Evolutionary conservation across 2,797 vertebrate species (phyloP).

Genomic region (Lagocephalus sceleratus): DNA sequence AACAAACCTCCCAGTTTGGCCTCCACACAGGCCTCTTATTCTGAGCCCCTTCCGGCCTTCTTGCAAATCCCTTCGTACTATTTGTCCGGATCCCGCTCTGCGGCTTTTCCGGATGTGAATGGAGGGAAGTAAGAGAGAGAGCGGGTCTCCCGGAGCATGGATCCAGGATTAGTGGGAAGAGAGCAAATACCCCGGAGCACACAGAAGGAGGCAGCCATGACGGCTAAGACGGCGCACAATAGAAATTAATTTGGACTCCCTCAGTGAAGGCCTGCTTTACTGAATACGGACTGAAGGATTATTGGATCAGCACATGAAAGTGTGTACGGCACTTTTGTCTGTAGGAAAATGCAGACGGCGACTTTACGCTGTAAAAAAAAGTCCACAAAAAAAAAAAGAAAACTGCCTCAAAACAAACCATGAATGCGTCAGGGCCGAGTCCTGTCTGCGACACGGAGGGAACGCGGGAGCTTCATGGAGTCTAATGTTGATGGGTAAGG

Average conservation of each 20-base stretch:
- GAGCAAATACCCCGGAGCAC: slow-evolving; percentile 51
- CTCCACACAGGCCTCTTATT: slow-evolving; percentile 55
- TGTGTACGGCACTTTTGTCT: slow-evolving; percentile 8
- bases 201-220: slow-evolving; percentile 42
- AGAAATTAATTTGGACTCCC: slow-evolving; percentile 64
- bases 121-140: slow-evolving; percentile 38
- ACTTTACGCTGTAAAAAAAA: slow-evolving; percentile 16
- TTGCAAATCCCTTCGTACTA: slow-evolving; percentile 64
- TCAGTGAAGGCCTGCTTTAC: slow-evolving; percentile 42
- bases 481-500: too few species aligned
- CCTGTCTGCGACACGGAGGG: too few species aligned
- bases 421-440: too few species aligned
- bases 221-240: slow-evolving; percentile 62
- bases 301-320: slow-evolving; percentile 47
- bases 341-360: slow-evolving; percentile 10
- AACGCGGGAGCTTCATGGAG: too few species aligned
- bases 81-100: slow-evolving; percentile 63
- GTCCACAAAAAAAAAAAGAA: too few species aligned
- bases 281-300: slow-evolving; percentile 58
- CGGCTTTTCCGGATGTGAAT: slow-evolving; percentile 53
- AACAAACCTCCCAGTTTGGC: slow-evolving; percentile 62
- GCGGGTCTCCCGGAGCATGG: slow-evolving; percentile 55
- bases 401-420: too few species aligned
- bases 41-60: slow-evolving; percentile 52
- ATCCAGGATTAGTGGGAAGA: slow-evolving; percentile 62